Evolutionary conservation across 1,140 invertebrate species (phyloP), one percentile per base, ranked within the genome.

Genomic region (Ostrea edulis): DNA sequence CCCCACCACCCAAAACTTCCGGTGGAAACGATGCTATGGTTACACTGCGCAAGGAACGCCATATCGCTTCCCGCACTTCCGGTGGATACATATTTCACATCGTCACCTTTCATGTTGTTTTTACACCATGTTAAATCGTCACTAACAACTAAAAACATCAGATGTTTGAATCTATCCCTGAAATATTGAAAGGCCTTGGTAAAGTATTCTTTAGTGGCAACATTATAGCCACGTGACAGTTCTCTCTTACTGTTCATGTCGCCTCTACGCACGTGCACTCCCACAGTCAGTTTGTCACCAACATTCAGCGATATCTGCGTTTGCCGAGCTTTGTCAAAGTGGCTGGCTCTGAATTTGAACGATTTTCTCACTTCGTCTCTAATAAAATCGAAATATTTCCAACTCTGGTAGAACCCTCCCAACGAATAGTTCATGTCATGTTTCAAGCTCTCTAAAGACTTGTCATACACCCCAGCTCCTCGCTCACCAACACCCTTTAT

Each of bases 1-100:
- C 89, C 91, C 94, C 94, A 94, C 93, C 93, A 94, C 0, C 94
- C 93, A 86, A 90, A 94, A 0, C 91, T 92, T 0, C 94, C 94
- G 5, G 89, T 89, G 17, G 92, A 92, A 4, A 94, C 89, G 29
- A 94, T 92, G 20, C 85, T 90, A 87, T 94, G 94, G 84, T 94
- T 91, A 87, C 94, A 94, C 2, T 62, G 62, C 12, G 92, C 55
- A 62, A 94, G 81, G 8, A 92, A 53, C 8, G 92, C 92, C 25
- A 94, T 62, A 86, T 94, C 92, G 87, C 95, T 94, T 17, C 53
- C 89, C 3, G 87, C 62, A 9, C 51, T 77, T 58, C 86, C 68
- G 20, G 54, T 89, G 20, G 87, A 55, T 0, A 86, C 53, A 44
- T 90, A 90, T 14, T 87, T 53, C 0, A 90, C 86, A 65, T 92